Evolutionary conservation across 2,888 invertebrate species (phyloP).

Genomic region (Phania funesta): DNA sequence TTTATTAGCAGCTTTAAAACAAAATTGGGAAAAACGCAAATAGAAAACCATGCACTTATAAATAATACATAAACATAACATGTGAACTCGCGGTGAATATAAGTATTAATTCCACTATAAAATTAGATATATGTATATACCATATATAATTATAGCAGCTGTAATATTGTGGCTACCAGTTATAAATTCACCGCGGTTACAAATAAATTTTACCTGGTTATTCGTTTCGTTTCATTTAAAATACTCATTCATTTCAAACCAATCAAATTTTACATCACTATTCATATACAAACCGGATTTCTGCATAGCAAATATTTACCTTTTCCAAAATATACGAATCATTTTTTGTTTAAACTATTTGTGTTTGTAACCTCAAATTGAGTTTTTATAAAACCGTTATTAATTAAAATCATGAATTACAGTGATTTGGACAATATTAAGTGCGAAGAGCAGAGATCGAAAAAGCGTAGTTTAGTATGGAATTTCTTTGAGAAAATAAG

Average conservation of each 20-base stretch:
- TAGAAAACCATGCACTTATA: no score
- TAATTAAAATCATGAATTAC: slow-evolving; percentile 28
- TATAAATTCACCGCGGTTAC: neutral
- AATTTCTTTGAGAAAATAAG: slow-evolving; percentile 69
- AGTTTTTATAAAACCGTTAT: slow-evolving; percentile 33
- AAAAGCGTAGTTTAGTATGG: slow-evolving; percentile 68
- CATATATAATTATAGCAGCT: no score
- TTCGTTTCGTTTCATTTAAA: neutral
- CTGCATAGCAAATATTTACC: slow-evolving; percentile 15
- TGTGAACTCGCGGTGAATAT: no score
- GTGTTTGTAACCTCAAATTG: slow-evolving; percentile 28
- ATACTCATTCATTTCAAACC: neutral
- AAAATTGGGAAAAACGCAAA: no score
- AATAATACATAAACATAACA: no score
- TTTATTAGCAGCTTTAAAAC: no score
- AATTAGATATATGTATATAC: no score
- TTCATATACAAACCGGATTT: slow-evolving; percentile 59
- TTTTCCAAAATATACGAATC: slow-evolving; percentile 64
- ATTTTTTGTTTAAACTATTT: slow-evolving; percentile 41
- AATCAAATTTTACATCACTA: slow-evolving; percentile 38
- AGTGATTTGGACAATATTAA: slow-evolving; percentile 16
- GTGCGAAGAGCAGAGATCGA: slow-evolving; percentile 17
- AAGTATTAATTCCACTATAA: no score
- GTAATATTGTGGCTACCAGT: no score
- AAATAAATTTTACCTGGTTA: neutral